These are phyloP conservation scores for Synanthedon myopaeformis DNA, from an alignment of 2,888 invertebrate species.

Conservation along the genomic window DNA sequence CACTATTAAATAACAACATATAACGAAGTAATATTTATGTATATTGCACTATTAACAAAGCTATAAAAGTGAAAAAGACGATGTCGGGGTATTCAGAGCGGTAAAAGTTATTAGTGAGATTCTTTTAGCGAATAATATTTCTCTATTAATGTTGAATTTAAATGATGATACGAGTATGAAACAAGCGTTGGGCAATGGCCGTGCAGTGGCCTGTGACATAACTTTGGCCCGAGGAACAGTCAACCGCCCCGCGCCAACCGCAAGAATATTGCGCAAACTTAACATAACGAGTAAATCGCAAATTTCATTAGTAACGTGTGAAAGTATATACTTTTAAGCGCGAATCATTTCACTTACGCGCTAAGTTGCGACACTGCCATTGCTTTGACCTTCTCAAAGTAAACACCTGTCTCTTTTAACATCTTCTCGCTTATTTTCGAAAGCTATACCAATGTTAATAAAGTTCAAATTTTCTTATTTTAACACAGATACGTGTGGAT, in stretches of 20 bases:
- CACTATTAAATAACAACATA: too few species aligned
- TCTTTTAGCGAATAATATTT: not conserved
- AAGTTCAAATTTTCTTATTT: too few species aligned
- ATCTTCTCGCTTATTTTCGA: too few species aligned
- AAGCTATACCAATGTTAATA: too few species aligned
- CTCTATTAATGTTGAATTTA: too few species aligned
- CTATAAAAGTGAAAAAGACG: not conserved
- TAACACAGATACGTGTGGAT: too few species aligned
- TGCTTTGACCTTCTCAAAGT: not conserved
- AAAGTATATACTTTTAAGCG: constrained; percentile 27
- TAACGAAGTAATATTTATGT: too few species aligned
- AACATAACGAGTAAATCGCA: constrained; percentile 18
- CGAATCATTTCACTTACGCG: constrained; percentile 36
- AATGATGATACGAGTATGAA: constrained; percentile 3
- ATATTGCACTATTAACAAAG: too few species aligned
- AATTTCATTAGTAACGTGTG: constrained; percentile 60
- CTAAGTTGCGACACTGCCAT: not conserved
- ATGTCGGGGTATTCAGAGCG: not conserved
- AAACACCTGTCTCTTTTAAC: not conserved
- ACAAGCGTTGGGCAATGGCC: constrained; percentile 12
- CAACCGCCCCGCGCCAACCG: not conserved
- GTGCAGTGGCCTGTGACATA: constrained; percentile 14
- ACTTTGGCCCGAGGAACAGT: constrained; percentile 2
- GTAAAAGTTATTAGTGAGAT: not conserved
- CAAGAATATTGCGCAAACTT: not conserved